Evolutionary conservation across 2,797 vertebrate species (phyloP).

Genomic region (Sebastes diaconus): DNA sequence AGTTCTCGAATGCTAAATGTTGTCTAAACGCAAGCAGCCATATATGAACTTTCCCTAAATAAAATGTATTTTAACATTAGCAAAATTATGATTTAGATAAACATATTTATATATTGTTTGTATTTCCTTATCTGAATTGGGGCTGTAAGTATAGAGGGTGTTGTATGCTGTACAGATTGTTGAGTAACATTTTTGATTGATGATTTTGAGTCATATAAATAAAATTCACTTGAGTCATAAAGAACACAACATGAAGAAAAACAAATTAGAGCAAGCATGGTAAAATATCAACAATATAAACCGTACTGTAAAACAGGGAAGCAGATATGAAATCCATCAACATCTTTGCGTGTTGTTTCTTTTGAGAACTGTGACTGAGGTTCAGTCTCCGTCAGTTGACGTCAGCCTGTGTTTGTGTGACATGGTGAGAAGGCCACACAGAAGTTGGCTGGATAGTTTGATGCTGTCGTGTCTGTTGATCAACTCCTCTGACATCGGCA

Average conservation of each 20-base stretch:
- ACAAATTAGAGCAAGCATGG: neutral
- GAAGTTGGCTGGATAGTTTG: conserved; percentile 48
- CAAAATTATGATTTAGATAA: neutral
- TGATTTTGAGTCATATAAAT: neutral
- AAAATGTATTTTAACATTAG: neutral
- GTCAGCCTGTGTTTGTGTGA: conserved; percentile 25
- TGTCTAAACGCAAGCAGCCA: no score
- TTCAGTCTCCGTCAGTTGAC: neutral
- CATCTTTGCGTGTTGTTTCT: neutral
- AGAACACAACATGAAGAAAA: neutral
- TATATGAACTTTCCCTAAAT: neutral
- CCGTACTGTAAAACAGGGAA: neutral
- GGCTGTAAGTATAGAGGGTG: neutral
- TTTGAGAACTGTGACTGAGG: neutral
- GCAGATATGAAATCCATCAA: neutral
- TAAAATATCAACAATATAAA: neutral
- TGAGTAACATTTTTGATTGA: neutral
- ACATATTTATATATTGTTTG: neutral
- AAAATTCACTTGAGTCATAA: neutral
- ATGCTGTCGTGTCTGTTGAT: conserved; percentile 45
- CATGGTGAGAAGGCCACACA: conserved; percentile 27
- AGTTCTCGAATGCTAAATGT: neutral
- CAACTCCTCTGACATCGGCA: conserved; percentile 30
- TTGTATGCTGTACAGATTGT: neutral
- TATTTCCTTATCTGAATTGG: neutral